Evolutionary conservation across 53 echinoderm and acorn worm genomes (phyloP).

Genomic region (Actinopyga echinites): DNA sequence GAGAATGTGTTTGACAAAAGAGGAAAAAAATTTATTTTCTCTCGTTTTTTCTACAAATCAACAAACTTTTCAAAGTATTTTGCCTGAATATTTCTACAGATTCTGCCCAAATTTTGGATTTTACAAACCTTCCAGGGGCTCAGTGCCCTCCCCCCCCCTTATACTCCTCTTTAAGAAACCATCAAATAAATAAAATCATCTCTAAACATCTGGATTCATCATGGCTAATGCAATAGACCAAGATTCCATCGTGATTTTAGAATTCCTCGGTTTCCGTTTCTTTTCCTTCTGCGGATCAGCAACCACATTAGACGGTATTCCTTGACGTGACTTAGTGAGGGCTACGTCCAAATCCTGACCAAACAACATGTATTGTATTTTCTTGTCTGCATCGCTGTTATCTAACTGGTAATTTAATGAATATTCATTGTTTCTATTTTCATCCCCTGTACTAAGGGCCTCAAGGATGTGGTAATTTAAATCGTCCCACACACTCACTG

Average conservation of each 20-base stretch:
- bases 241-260: slow-evolving; percentile 18
- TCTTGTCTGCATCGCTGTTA: neutral
- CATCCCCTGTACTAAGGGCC: neutral
- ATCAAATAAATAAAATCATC: too few species aligned
- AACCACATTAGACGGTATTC: neutral
- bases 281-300: neutral
- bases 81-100: too few species aligned
- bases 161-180: too few species aligned
- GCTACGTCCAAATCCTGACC: slow-evolving; percentile 3
- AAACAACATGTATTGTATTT: slow-evolving; percentile 7
- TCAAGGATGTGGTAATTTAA: neutral
- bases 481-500: neutral
- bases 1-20: too few species aligned
- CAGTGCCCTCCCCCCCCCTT: too few species aligned
- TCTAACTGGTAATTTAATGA: neutral
- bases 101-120: too few species aligned
- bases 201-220: slow-evolving; percentile 1
- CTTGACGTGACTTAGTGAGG: neutral
- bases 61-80: too few species aligned
- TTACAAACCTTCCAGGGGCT: too few species aligned
- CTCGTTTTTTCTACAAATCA: too few species aligned
- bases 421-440: neutral
- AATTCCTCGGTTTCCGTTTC: neutral
- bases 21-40: too few species aligned
- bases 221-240: slow-evolving; percentile 3